phyloP scores from a whole-genome alignment of 2,797 vertebrate genomes.

The Galago senegalensis region DNA sequence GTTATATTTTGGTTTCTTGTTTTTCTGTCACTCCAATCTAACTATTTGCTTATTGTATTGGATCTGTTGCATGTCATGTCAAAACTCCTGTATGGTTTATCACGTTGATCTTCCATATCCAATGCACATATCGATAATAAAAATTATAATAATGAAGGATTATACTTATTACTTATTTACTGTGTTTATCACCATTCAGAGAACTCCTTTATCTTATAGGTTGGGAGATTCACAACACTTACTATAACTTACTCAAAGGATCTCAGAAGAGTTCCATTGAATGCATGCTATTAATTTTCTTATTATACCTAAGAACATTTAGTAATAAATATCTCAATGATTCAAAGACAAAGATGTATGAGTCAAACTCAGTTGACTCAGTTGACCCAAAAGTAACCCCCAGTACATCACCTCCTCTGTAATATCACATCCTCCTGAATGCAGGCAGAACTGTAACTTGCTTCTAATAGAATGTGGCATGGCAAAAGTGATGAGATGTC shows the following conservation, averaged over 20 bases:
- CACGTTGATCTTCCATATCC: neutral
- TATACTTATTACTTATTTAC: neutral
- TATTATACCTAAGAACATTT: neutral
- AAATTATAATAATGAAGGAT: neutral
- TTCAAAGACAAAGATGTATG: neutral
- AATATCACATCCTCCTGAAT: neutral
- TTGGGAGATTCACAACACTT: neutral
- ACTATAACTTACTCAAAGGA: neutral
- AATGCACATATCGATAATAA: neutral
- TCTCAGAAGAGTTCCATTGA: neutral
- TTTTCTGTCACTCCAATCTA: neutral
- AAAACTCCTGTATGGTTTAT: neutral
- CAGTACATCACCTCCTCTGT: neutral
- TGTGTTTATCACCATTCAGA: neutral
- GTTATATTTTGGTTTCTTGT: neutral
- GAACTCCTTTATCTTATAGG: neutral
- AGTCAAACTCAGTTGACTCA: neutral
- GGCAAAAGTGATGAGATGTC: neutral
- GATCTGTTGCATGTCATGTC: neutral
- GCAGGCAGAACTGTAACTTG: neutral
- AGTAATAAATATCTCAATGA: neutral
- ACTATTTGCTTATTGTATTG: neutral
- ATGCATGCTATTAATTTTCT: neutral
- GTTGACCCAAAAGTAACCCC: neutral
- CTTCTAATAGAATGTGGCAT: neutral